Evolutionary conservation across 2,797 vertebrate species (phyloP).

Genomic region (Amphiprion clarkii): DNA sequence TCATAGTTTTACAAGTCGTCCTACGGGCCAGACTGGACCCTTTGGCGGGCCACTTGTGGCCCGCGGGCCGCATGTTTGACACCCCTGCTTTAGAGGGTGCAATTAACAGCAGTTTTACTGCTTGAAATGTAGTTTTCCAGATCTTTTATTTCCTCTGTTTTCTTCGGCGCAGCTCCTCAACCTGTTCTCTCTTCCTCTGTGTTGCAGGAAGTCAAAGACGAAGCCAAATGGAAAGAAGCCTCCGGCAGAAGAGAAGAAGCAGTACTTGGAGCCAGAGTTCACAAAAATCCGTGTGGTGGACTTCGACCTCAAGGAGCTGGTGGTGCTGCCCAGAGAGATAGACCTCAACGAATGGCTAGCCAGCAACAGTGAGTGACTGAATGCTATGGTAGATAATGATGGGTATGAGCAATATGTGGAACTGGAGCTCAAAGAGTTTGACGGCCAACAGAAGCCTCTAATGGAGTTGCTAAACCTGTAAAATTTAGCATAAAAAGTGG

Average conservation of each 20-base stretch:
- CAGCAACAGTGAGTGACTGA: slow-evolving; percentile 93
- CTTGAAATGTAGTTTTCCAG: background rate
- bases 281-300: slow-evolving; percentile 95
- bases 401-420: background rate
- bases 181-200: slow-evolving; percentile 11
- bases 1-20: no score
- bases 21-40: no score
- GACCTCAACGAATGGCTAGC: slow-evolving; percentile 99
- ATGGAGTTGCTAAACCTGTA: background rate
- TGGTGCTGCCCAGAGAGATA: slow-evolving; percentile 96
- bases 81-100: no score
- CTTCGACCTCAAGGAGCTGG: slow-evolving; percentile 96
- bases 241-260: slow-evolving; percentile 94
- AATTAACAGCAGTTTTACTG: no score
- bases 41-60: no score
- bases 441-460: slow-evolving; percentile 1
- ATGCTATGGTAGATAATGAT: background rate
- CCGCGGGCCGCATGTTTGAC: no score
- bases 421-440: no score
- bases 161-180: slow-evolving; percentile 6
- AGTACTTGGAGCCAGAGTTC: slow-evolving; percentile 95
- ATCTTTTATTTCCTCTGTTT: background rate
- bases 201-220: slow-evolving; percentile 95
- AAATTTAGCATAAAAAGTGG: background rate
- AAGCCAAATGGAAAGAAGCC: slow-evolving; percentile 99